Conservation (phyloP, 2,113 vertebrate genomes). For the Copsychus sechellarum region DNA sequence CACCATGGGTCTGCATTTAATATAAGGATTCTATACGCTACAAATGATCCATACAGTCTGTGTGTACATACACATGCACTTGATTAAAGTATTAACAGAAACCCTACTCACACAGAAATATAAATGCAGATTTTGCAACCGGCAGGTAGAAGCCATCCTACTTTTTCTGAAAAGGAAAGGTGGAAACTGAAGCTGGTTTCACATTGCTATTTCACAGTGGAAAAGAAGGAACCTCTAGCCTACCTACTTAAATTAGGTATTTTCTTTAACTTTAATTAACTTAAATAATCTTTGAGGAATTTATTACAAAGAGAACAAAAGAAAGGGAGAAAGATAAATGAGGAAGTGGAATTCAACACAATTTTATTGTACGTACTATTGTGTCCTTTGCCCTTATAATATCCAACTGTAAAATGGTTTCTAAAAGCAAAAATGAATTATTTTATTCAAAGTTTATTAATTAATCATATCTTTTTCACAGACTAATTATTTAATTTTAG, state of each 20-base stretch:
- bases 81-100: neutral
- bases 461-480: slow-evolving; percentile 72
- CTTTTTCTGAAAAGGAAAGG: neutral
- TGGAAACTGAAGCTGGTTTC: neutral
- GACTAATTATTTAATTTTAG: slow-evolving; percentile 68
- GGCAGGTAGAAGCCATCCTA: neutral
- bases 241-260: slow-evolving; percentile 48
- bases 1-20: neutral
- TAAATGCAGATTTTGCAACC: neutral
- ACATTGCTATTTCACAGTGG: neutral
- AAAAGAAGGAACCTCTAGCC: neutral
- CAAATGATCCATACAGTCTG: neutral
- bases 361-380: slow-evolving; percentile 57
- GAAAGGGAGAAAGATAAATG: slow-evolving; percentile 40
- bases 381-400: slow-evolving; percentile 44
- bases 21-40: neutral
- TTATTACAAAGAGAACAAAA: slow-evolving; percentile 61
- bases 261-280: slow-evolving; percentile 65
- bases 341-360: slow-evolving; percentile 59
- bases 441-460: slow-evolving; percentile 74
- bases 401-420: slow-evolving; percentile 42
- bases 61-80: neutral
- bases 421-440: slow-evolving; percentile 62
- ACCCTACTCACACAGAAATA: neutral
- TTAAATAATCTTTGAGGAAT: slow-evolving; percentile 70